Evolutionary conservation across 2,888 invertebrate genomes (phyloP).

Genomic region (Notocelia uddmanniana): DNA sequence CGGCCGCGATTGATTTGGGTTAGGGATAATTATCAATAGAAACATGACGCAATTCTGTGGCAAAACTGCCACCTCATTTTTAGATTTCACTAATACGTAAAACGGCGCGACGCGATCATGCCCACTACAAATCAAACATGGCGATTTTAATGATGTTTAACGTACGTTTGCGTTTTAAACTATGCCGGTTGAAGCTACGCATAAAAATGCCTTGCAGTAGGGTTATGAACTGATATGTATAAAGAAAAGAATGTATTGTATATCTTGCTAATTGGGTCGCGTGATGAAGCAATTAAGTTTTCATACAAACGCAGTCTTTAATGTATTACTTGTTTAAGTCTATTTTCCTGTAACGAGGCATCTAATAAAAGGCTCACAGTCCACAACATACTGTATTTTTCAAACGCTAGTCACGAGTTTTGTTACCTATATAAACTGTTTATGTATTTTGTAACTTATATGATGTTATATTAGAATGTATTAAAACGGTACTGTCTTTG

Average conservation of each 20-base stretch:
- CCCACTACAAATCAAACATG: no score
- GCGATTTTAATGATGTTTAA: not conserved
- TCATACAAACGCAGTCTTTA: constrained; percentile 26
- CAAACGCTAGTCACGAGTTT: constrained; percentile 84
- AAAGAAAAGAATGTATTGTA: not conserved
- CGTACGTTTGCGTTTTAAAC: not conserved
- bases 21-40: no score
- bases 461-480: constrained; percentile 79
- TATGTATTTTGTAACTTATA: constrained; percentile 84
- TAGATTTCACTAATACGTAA: no score
- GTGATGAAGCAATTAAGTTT: not conserved
- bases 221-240: not conserved
- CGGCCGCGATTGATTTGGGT: no score
- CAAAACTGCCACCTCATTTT: no score
- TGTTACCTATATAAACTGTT: constrained; percentile 83
- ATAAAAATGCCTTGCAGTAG: not conserved
- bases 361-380: constrained; percentile 49
- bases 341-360: constrained; percentile 44
- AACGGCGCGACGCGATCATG: no score
- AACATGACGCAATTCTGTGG: no score
- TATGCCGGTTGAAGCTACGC: not conserved
- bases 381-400: constrained; percentile 63
- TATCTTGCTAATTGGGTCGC: not conserved
- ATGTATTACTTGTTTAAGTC: constrained; percentile 18
- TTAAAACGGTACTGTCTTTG: constrained; percentile 80